Evolutionary conservation across 2,797 vertebrate species (phyloP).

Genomic region (Lepilemur septentrionalis): DNA sequence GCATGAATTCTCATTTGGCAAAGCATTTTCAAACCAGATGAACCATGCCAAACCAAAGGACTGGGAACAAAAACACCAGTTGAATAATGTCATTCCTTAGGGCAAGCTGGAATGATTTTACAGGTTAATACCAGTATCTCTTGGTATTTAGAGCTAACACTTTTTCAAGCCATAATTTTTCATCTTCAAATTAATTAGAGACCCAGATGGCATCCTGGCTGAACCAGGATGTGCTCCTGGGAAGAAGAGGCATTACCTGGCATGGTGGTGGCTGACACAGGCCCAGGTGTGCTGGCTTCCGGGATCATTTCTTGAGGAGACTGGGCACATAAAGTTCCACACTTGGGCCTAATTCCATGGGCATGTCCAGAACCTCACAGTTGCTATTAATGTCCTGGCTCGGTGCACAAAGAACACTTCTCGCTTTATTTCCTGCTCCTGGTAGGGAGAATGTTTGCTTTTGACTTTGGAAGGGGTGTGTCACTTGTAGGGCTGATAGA

Average conservation of each 20-base stretch:
- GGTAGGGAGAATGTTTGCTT: neutral
- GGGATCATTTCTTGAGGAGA: conserved; percentile 24
- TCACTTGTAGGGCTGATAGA: neutral
- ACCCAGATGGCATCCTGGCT: conserved; percentile 2
- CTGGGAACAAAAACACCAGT: neutral
- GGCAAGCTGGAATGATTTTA: conserved; percentile 11
- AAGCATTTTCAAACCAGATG: neutral
- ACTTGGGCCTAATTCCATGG: neutral
- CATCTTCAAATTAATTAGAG: conserved; percentile 43
- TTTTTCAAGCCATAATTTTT: neutral
- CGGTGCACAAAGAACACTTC: neutral
- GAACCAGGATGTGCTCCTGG: neutral
- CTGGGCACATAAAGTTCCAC: neutral
- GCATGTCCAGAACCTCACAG: neutral
- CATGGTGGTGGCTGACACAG: neutral
- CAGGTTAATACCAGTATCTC: neutral
- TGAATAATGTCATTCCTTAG: conserved; percentile 6
- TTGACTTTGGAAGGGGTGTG: neutral
- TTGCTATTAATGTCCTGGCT: neutral
- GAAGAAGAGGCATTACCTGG: neutral
- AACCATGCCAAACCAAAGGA: neutral
- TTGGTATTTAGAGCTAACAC: neutral
- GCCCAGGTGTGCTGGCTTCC: neutral
- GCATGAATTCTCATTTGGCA: neutral
- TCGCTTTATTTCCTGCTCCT: neutral